Conservation (phyloP, 1,140 invertebrate species). For the Asbolus verrucosus region DNA sequence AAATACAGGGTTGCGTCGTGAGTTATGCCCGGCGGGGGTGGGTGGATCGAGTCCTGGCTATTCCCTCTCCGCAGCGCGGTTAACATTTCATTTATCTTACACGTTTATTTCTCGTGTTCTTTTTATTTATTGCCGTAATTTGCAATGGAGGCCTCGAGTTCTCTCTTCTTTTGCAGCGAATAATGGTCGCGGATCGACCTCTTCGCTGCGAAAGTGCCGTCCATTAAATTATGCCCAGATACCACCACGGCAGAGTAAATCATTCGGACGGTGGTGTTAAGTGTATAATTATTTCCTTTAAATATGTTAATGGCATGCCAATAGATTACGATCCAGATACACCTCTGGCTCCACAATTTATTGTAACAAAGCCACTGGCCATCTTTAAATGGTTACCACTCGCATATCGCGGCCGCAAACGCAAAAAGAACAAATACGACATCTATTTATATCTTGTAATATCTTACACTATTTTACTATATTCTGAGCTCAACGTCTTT, state of each 20-base stretch:
- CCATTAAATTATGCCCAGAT: conserved; percentile 38
- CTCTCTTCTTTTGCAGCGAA: conserved; percentile 15
- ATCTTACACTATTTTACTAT: too few relatives aligned
- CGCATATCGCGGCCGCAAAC: neutral
- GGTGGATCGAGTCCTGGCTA: conserved; percentile 47
- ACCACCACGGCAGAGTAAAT: conserved; percentile 37
- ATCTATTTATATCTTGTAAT: too few relatives aligned
- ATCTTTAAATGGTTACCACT: conserved; percentile 29
- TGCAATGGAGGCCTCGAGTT: conserved; percentile 40
- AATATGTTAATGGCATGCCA: conserved; percentile 39
- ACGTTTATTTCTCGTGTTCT: conserved; percentile 44
- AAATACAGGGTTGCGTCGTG: conserved; percentile 54
- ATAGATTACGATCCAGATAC: conserved; percentile 39
- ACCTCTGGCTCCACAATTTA: conserved; percentile 38
- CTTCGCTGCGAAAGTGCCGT: conserved; percentile 25
- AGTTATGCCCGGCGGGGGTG: conserved; percentile 52
- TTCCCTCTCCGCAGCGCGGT: conserved; percentile 39
- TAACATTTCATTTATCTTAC: conserved; percentile 51
- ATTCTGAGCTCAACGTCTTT: too few relatives aligned
- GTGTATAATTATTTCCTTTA: conserved; percentile 40
- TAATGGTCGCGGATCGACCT: conserved; percentile 1
- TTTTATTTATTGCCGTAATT: conserved; percentile 47
- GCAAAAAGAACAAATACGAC: conserved; percentile 15
- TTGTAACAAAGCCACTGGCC: conserved; percentile 36
- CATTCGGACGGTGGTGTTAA: conserved; percentile 33